A percentile compares a stretch with the other conserved stretches of the same genome.
Evolutionary conservation across 2,113 vertebrate genomes (phyloP).

Genomic region (Falcunculus frontatus): DNA sequence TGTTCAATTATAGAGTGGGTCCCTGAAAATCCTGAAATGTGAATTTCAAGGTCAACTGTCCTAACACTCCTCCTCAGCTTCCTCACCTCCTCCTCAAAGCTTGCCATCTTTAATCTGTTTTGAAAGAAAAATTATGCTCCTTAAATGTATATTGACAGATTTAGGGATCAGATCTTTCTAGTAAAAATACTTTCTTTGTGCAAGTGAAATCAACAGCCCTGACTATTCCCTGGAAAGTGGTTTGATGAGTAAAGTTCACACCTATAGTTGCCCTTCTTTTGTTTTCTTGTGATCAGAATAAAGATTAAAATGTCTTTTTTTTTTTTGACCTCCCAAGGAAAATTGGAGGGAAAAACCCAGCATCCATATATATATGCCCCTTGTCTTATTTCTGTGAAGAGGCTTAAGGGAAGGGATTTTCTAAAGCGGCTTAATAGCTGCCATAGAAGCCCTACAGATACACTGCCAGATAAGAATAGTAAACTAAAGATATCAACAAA

Average conservation of each 20-base stretch:
- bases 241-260: neutral
- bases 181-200: neutral
- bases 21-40: neutral
- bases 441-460: neutral
- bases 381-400: neutral
- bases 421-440: neutral
- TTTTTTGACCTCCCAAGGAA: neutral
- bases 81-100: neutral
- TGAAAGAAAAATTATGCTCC: neutral
- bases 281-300: neutral
- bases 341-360: neutral
- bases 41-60: neutral
- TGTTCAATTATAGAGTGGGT: rapidly evolving
- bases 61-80: neutral
- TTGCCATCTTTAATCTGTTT: neutral
- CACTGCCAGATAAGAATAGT: neutral
- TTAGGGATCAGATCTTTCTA: neutral
- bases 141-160: neutral
- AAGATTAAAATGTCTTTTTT: neutral
- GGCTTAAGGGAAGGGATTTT: slow-evolving; percentile 1
- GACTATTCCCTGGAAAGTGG: neutral
- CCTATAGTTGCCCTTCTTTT: neutral
- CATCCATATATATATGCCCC: neutral
- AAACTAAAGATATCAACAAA: neutral
- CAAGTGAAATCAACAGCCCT: neutral